Conservation (phyloP, 2,113 vertebrate species). For the Epinephelus fuscoguttatus region DNA sequence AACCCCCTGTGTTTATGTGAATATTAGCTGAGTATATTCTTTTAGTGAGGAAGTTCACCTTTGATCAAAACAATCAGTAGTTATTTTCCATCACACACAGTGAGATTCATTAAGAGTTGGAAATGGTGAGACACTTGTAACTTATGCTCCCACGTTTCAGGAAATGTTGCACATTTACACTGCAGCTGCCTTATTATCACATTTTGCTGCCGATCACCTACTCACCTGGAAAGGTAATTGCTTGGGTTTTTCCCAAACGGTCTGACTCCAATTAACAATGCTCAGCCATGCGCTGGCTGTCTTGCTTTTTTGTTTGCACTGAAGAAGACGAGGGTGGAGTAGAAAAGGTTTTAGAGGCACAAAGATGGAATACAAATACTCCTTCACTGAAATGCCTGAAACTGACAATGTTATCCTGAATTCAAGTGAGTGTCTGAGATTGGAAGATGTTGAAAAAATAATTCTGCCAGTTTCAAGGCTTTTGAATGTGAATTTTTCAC, state of each 20-base stretch:
- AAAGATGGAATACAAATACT: neutral
- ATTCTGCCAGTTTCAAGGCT: neutral
- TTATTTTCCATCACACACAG: neutral
- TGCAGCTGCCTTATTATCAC: slow-evolving; percentile 26
- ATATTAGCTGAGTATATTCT: neutral
- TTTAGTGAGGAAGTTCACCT: neutral
- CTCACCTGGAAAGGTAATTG: slow-evolving; percentile 45
- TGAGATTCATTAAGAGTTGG: neutral
- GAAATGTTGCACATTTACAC: neutral
- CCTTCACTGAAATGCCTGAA: neutral
- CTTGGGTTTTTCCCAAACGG: slow-evolving; percentile 12
- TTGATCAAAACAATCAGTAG: neutral
- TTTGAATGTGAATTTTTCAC: neutral
- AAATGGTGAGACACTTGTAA: neutral
- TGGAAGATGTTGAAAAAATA: neutral
- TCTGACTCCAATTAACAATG: slow-evolving; percentile 18
- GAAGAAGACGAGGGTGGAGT: neutral
- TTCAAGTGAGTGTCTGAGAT: neutral
- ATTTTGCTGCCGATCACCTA: slow-evolving; percentile 1
- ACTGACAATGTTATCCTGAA: neutral
- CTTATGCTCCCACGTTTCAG: neutral
- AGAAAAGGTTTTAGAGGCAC: neutral
- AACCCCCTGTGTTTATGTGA: neutral
- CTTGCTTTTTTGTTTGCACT: neutral
- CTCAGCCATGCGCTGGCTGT: neutral